Conservation (phyloP, 2,113 vertebrate genomes). For the Suncus etruscus region DNA sequence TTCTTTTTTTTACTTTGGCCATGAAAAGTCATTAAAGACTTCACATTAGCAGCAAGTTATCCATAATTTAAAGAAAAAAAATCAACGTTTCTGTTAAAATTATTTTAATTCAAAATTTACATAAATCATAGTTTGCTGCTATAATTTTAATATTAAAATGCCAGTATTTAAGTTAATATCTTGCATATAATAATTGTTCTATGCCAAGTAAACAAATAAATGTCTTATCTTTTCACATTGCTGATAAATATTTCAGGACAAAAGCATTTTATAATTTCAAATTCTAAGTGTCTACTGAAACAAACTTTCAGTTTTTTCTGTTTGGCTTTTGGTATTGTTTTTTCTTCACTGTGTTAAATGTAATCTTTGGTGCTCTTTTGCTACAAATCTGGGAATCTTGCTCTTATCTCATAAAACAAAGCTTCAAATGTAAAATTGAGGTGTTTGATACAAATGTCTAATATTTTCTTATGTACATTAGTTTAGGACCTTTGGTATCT, state of each 20-base stretch:
- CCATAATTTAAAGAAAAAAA: too few species aligned
- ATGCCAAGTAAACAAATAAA: background rate
- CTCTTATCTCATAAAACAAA: background rate
- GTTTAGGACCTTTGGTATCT: background rate
- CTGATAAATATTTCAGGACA: too few species aligned
- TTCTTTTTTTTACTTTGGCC: conserved; percentile 17
- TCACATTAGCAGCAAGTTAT: too few species aligned
- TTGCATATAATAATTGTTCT: background rate
- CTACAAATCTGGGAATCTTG: too few species aligned
- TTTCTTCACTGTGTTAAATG: too few species aligned
- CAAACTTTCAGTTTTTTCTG: too few species aligned
- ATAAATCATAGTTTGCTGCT: background rate
- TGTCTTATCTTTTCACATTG: too few species aligned
- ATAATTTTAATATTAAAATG: conserved; percentile 24
- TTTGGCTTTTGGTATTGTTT: too few species aligned
- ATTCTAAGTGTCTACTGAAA: too few species aligned
- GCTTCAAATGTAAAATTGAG: background rate
- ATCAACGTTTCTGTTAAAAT: background rate
- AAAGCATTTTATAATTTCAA: too few species aligned
- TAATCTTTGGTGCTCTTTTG: too few species aligned
- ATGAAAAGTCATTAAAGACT: background rate
- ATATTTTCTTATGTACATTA: conserved; percentile 29
- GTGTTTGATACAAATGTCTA: background rate
- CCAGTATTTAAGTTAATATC: background rate
- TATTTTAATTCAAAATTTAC: conserved; percentile 43